Conservation (phyloP, 1,140 invertebrate species). For the Anoplolepis gracilipes region DNA sequence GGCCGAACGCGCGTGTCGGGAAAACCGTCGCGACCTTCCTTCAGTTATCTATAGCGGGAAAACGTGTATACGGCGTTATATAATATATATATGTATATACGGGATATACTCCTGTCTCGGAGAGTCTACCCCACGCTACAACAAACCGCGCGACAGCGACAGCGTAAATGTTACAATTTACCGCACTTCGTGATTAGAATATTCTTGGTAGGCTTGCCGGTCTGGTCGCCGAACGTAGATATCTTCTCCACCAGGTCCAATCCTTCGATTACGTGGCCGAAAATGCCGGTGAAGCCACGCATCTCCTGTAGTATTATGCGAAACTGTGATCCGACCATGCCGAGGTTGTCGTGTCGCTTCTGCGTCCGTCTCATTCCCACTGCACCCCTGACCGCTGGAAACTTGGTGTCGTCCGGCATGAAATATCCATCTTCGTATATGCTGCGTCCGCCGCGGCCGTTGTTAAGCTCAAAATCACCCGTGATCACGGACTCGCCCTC, state of each 20-base stretch:
- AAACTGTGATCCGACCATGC: conserved; percentile 94
- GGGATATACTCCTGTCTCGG: conserved; percentile 4
- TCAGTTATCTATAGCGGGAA: conserved; percentile 66
- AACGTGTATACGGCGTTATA: conserved; percentile 67
- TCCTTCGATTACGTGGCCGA: conserved; percentile 93
- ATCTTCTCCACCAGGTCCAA: conserved; percentile 93
- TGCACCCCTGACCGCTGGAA: conserved; percentile 91
- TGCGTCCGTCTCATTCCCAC: conserved; percentile 94
- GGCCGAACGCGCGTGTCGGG: conserved; percentile 35
- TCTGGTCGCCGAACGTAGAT: conserved; percentile 91
- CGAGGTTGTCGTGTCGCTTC: conserved; percentile 92
- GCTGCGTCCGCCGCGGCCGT: conserved; percentile 92
- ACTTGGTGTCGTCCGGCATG: conserved; percentile 93
- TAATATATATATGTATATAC: conserved; percentile 15
- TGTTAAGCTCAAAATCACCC: conserved; percentile 93
- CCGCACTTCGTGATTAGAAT: conserved; percentile 92
- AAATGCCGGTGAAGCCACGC: conserved; percentile 93
- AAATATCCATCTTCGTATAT: conserved; percentile 93
- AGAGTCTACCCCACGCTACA: conserved; percentile 24
- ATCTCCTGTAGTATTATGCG: conserved; percentile 93
- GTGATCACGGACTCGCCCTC: conserved; percentile 93
- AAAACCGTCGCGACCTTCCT: conserved; percentile 65
- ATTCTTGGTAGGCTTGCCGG: conserved; percentile 91
- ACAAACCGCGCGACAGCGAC: conserved; percentile 48
- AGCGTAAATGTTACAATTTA: conserved; percentile 86